Percentiles rank a stretch among this genome's conserved stretches.
These are phyloP conservation scores for Hypotaenidia okinawae DNA, from an alignment of 2,797 vertebrate species.

Conservation along the genomic window DNA sequence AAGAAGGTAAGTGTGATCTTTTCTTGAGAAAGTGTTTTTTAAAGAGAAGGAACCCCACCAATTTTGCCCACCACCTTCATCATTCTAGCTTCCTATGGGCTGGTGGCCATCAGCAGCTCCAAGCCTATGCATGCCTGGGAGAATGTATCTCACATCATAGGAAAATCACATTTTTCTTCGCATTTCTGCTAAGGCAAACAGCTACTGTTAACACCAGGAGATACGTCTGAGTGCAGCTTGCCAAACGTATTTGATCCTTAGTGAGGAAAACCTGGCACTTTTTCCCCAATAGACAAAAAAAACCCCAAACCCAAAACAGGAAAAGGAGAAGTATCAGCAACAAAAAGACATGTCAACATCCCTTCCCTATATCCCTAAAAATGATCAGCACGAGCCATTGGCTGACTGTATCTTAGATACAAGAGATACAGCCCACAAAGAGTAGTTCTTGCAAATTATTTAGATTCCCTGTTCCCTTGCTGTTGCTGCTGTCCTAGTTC, in stretches of 20 bases:
- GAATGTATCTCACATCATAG: not conserved
- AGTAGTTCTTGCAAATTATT: not conserved
- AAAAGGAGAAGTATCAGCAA: not conserved
- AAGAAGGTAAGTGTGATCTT: not conserved
- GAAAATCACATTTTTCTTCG: not conserved
- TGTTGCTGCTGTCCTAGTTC: not conserved
- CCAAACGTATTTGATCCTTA: not conserved
- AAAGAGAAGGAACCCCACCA: not conserved
- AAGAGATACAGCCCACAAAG: not conserved
- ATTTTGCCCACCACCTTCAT: not conserved
- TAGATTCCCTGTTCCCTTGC: not conserved
- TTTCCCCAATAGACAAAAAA: not conserved
- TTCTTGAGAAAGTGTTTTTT: not conserved
- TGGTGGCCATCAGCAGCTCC: not conserved
- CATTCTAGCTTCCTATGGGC: accelerated
- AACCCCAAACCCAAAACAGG: not conserved
- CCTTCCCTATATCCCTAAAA: not conserved
- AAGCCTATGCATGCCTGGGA: not conserved
- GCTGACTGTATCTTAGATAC: not conserved
- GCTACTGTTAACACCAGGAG: not conserved
- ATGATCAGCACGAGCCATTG: not conserved
- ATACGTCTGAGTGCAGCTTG: not conserved
- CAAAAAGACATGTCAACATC: not conserved
- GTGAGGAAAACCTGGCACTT: not conserved
- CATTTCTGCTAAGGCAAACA: not conserved